A percentile compares a stretch with the other conserved stretches of the same genome.
phyloP scores from a whole-genome alignment of 2,888 invertebrate genomes.

The Camptogramma bilineatum region DNA sequence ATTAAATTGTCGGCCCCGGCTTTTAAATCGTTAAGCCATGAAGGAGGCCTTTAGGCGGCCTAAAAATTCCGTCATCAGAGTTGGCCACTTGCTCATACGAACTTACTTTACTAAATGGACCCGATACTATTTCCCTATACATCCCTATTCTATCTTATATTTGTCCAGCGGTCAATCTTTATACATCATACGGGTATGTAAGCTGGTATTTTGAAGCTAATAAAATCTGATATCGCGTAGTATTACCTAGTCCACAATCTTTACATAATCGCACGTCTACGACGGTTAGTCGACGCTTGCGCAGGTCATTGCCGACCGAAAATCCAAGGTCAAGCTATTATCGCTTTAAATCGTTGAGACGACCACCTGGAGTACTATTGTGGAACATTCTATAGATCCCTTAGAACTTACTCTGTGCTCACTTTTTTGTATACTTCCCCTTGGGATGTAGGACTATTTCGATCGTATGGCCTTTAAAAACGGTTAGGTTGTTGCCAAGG shows the following conservation, averaged over 20 bases:
- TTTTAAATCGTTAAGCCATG: no score
- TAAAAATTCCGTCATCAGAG: no score
- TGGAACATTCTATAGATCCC: conserved; percentile 23
- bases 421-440: conserved; percentile 27
- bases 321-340: conserved; percentile 68
- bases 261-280: conserved; percentile 55
- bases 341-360: conserved; percentile 41
- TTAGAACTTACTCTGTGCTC: conserved; percentile 16
- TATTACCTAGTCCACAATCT: conserved; percentile 39
- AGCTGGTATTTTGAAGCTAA: neutral
- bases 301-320: conserved; percentile 72
- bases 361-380: conserved; percentile 42
- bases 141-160: neutral
- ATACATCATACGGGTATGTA: neutral
- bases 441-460: conserved; percentile 12
- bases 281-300: conserved; percentile 60
- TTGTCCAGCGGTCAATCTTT: neutral
- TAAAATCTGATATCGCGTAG: conserved; percentile 18
- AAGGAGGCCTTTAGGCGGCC: no score
- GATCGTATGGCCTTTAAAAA: conserved; percentile 14
- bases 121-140: neutral
- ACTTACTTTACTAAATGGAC: neutral
- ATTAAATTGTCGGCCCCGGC: no score
- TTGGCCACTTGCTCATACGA: no score
- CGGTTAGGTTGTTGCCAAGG: conserved; percentile 18